These are phyloP conservation scores for Hippoglossus hippoglossus DNA, from an alignment of 2,797 vertebrate species.

Conservation along the genomic window DNA sequence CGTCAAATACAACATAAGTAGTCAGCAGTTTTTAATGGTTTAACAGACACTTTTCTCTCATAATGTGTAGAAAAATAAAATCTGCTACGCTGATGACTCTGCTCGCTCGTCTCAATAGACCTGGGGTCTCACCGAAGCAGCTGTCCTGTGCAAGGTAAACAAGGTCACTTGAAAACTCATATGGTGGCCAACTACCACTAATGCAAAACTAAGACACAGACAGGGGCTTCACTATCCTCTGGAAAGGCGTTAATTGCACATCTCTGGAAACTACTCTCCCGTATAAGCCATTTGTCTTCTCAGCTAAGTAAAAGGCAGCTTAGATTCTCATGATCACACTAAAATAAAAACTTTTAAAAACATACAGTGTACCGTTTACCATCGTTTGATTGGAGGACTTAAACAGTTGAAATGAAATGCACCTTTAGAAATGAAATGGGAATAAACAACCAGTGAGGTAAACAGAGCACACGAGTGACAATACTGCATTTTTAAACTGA, in stretches of 20 bases:
- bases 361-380: conserved; percentile 21
- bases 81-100: conserved; percentile 47
- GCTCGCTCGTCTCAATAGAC: conserved; percentile 45
- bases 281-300: conserved; percentile 54
- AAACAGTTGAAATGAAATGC: conserved; percentile 26
- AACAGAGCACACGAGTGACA: conserved; percentile 14
- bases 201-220: conserved; percentile 49
- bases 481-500: conserved; percentile 33
- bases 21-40: conserved; percentile 56
- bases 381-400: conserved; percentile 17
- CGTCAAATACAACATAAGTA: conserved; percentile 30
- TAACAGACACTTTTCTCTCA: conserved; percentile 51
- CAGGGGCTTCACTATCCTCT: conserved; percentile 24
- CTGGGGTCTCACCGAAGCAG: conserved; percentile 77
- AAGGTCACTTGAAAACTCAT: conserved; percentile 82
- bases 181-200: conserved; percentile 33
- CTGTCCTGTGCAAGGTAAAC: conserved; percentile 75
- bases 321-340: conserved; percentile 32
- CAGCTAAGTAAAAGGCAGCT: conserved; percentile 65
- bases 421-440: conserved; percentile 23
- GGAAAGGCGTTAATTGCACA: conserved; percentile 63
- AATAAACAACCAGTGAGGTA: conserved; percentile 3
- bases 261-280: conserved; percentile 44
- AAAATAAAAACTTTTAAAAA: conserved; percentile 28
- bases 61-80: conserved; percentile 81